Evolutionary conservation across 2,797 vertebrate species (phyloP), one percentile per base, ranked within the genome.

Genomic region (Synaphobranchus kaupii): DNA sequence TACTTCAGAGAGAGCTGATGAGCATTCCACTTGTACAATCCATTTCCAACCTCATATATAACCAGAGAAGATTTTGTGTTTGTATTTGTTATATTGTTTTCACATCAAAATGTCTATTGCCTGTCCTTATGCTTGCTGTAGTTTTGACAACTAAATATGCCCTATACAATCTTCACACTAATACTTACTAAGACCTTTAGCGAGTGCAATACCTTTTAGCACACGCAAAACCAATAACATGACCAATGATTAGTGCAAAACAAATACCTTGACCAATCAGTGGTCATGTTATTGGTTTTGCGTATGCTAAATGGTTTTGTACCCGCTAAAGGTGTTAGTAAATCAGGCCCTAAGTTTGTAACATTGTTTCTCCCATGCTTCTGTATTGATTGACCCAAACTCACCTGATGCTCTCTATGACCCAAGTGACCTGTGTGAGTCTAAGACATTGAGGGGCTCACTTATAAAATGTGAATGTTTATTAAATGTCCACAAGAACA

Each of bases 381-480:
- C 73, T 87, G 28, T 60, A 25, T 44, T 76, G 66, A 84, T 56
- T 87, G 56, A 78, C 83, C 52, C 73, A 44, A 39, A 44, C 39
- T 44, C 17, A 39, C 34, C 34, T 17, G 17, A 78, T 47, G 17
- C 71, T 39, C 13, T 76, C 71, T 78, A 20, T 20, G 73, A 47
- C 17, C 39, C 39, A 47, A 48, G 12, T 15, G 48, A 88, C n/a
- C 78, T 31, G 17, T 31, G 25, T 3, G 25, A 25, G 73, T 10
- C 28, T 44, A 56, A 81, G 22, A 84, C 34, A 86, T 60, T 31
- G 78, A 86, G 50, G 66, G n/a, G 25, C 90, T 93, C 94, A 92
- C 92, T 94, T 96, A 95, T 92, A 96, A 96, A 96, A 96, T 94
- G 94, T 95, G 95, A 95, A 95, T 94, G 94, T 96, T 96, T 96